phyloP scores from a whole-genome alignment of 2,797 vertebrate species.

The Sternotherus odoratus region DNA sequence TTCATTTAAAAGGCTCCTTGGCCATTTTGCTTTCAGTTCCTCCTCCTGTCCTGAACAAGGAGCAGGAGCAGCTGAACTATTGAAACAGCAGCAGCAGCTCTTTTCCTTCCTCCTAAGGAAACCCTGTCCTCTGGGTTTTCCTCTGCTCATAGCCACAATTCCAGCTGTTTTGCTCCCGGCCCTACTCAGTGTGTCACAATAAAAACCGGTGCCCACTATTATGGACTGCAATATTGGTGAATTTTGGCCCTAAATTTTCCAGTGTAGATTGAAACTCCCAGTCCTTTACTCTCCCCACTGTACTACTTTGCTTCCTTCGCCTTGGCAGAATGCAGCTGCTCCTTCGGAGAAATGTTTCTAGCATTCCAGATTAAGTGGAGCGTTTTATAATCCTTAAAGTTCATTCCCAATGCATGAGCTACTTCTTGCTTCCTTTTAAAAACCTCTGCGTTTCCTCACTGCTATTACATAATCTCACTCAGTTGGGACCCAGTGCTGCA shows the following conservation, averaged over 20 bases:
- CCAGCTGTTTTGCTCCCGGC: not conserved
- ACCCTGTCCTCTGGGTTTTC: not conserved
- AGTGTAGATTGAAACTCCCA: accelerated
- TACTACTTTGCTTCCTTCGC: not conserved
- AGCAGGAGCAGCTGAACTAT: not conserved
- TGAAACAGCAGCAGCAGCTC: not conserved
- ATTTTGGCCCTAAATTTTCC: not conserved
- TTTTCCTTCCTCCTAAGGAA: not conserved
- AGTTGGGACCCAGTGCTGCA: not conserved
- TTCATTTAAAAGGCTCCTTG: not conserved
- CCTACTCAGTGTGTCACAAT: not conserved
- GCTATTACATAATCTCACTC: slow-evolving; percentile 37
- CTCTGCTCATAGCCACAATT: not conserved
- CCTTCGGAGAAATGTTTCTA: slow-evolving; percentile 4
- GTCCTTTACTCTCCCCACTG: not conserved
- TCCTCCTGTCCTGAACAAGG: not conserved
- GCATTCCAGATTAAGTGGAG: slow-evolving; percentile 35
- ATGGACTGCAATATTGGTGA: not conserved
- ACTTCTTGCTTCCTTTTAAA: not conserved
- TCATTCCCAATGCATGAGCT: not conserved
- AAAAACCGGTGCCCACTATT: not conserved
- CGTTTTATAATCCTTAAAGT: slow-evolving; percentile 24
- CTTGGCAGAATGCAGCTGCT: not conserved
- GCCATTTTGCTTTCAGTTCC: not conserved
- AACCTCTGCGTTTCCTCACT: not conserved